Evolutionary conservation across 2,797 vertebrate species (phyloP), one percentile per base, ranked within the genome.

Genomic region (Leptoclinus maculatus): DNA sequence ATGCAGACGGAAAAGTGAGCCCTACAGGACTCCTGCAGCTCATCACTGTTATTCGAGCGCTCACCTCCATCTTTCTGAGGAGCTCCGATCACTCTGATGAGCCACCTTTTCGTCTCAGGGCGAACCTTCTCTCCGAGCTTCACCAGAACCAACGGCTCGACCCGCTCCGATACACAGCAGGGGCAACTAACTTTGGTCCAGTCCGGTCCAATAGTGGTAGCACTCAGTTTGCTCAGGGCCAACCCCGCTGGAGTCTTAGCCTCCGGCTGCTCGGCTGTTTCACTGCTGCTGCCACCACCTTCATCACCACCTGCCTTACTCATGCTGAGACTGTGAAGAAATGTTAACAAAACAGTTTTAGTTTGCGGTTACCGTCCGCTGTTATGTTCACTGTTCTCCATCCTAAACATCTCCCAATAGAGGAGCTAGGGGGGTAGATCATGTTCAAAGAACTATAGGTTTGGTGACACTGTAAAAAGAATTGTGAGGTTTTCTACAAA

Each of bases 51-150:
- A 53, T 17, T 4, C 1, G 13, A 71, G 14, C 4, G 10, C 90
- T 91, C 71, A 95, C 95, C 95, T 90, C 95, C 95, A 41, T 95
- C 90, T 53, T 89, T 92, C 60, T 91, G 87, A 12, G 94, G 68
- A 8, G 92, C 67, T 36, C 88, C 93, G 1, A 96, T 94, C 59
- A 94, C 57, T 39, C 58, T 91, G 80, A 95, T 91, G 82, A 96
- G 88, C 95, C 95, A 96, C 66, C 92, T 90, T 83, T 96, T 96
- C 1, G 95, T 96, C 84, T 92, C 92, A 0, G 93, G 91, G 29
- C 89, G 85, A 53, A 95, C 85, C 0, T 90, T 88, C 12, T 80
- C 80, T 7, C 92, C 88, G 0, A 96, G 92, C 76, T 94, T 94
- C 71, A 96, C 90, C 81, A 96, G 73, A 25, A 95, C 93, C 80